These are phyloP conservation scores for Pedicia rivosa DNA, from an alignment of 2,888 invertebrate genomes.

Conservation along the genomic window DNA sequence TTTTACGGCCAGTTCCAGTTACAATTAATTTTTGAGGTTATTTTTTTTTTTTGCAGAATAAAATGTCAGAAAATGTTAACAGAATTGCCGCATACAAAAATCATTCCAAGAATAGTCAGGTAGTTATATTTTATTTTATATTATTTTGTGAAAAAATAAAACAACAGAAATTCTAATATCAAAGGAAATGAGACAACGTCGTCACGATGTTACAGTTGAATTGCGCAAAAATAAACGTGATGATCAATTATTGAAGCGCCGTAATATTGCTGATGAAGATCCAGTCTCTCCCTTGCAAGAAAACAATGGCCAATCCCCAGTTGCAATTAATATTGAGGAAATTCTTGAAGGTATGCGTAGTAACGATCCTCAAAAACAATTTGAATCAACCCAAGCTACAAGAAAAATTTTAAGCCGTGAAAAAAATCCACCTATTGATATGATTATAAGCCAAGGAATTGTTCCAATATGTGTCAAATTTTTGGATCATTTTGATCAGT, in stretches of 20 bases:
- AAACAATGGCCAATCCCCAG: conserved; percentile 28
- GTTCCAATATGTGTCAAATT: conserved; percentile 71
- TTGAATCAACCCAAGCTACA: conserved; percentile 62
- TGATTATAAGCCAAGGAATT: conserved; percentile 68
- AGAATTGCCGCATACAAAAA: conserved; percentile 64
- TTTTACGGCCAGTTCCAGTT: no score
- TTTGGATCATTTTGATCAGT: conserved; percentile 55
- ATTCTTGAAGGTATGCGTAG: conserved; percentile 58
- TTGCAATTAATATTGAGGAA: conserved; percentile 46
- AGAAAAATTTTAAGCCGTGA: conserved; percentile 79
- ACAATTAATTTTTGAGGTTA: no score
- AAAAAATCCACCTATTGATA: conserved; percentile 78
- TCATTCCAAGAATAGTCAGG: conserved; percentile 56
- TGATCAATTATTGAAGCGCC: conserved; percentile 79
- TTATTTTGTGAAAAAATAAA: neutral
- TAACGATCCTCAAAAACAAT: conserved; percentile 41
- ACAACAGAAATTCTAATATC: neutral
- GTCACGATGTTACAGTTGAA: conserved; percentile 79
- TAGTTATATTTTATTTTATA: conserved; percentile 27
- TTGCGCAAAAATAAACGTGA: conserved; percentile 86
- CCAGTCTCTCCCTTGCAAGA: conserved; percentile 34
- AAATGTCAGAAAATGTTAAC: conserved; percentile 29
- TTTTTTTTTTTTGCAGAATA: no score
- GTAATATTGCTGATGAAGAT: conserved; percentile 54
- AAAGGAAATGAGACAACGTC: conserved; percentile 53